A percentile compares a stretch with the other conserved stretches of the same genome.
phyloP scores from a whole-genome alignment of 2,797 vertebrate genomes.

The Sebastes jordani region DNA sequence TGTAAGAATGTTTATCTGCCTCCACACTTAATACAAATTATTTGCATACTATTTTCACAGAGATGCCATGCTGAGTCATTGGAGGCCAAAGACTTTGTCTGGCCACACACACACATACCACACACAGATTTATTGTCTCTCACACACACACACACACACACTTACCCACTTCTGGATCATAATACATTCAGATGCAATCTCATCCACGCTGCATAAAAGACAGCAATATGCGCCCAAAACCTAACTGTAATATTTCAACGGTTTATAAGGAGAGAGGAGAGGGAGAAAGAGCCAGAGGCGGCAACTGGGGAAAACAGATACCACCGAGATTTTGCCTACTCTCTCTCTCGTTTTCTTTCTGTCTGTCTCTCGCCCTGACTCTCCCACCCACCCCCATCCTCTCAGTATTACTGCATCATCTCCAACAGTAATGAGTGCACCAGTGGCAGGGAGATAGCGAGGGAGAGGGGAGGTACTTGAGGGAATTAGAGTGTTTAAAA shows the following conservation, averaged over 20 bases:
- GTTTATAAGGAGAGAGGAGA: slow-evolving; percentile 66
- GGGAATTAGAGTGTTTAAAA: slow-evolving; percentile 76
- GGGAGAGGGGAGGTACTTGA: slow-evolving; percentile 57
- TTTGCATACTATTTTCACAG: slow-evolving; percentile 35
- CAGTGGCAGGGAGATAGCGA: slow-evolving; percentile 51
- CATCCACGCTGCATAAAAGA: slow-evolving; percentile 63
- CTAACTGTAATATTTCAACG: slow-evolving; percentile 74
- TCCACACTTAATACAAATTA: not conserved
- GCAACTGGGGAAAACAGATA: slow-evolving; percentile 72
- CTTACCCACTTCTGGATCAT: slow-evolving; percentile 52
- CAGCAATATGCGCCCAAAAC: slow-evolving; percentile 70
- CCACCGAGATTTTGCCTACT: slow-evolving; percentile 53
- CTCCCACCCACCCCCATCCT: slow-evolving; percentile 23
- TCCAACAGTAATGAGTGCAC: slow-evolving; percentile 74
- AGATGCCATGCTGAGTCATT: slow-evolving; percentile 29
- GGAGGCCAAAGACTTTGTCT: not conserved
- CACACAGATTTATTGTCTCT: not conserved
- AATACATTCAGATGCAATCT: slow-evolving; percentile 71
- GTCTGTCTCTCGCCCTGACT: slow-evolving; percentile 31
- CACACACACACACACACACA: slow-evolving; percentile 23
- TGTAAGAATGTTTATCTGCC: slow-evolving; percentile 28
- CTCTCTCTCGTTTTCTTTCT: slow-evolving; percentile 15
- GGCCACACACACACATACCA: not conserved
- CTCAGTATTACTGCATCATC: slow-evolving; percentile 69
- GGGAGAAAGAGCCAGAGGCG: slow-evolving; percentile 67